Evolutionary conservation across 2,888 invertebrate genomes (phyloP), one percentile per base, ranked within the genome.

Genomic region (Mactromeris polynyma): DNA sequence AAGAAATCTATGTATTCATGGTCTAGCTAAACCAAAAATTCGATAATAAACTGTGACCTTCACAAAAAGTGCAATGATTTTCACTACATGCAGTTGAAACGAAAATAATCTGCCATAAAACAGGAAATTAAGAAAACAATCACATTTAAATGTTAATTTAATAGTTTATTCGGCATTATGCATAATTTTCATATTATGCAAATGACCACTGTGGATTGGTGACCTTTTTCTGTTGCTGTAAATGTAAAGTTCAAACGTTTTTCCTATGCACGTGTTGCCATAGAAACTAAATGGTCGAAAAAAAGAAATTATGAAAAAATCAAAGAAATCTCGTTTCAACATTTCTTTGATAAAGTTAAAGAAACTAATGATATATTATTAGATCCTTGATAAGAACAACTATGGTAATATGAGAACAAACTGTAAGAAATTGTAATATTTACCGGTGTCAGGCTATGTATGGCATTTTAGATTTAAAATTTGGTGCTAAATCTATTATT

Each of bases 171-270:
- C 58, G 58, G 26, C 26, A 64, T 33, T 73, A 73, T 73, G 73
- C 73, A 73, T 73, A 73, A 73, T 73, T 73, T 73, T 33, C 33
- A 33, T 73, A 73, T 73, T 36, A 73, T 73, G 73, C 73, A 73
- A 73, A 73, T 73, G 73, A 73, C 26, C 58, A 64, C 26, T 26
- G 6, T 26, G 26, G n/a, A 26, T 64, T 64, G n/a, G 58, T 64
- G 58, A 64, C 58, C 58, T 64, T 64, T 64, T 26, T 11, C 11
- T 21, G 58, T n/a, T 1, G 58, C 26, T 9, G 26, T 64, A 64
- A 64, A 64, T 11, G 26, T 64, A 26, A 64, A 64, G 58, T 64
- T 64, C 58, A 64, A 64, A 64, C 26, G 58, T 26, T 26, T 64
- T 64, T 64, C 26, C 26, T 9, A 9, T 4, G 6, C 54, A 21